Conservation (phyloP, 2,797 vertebrate genomes). For the Philypnodon macrostomus region DNA sequence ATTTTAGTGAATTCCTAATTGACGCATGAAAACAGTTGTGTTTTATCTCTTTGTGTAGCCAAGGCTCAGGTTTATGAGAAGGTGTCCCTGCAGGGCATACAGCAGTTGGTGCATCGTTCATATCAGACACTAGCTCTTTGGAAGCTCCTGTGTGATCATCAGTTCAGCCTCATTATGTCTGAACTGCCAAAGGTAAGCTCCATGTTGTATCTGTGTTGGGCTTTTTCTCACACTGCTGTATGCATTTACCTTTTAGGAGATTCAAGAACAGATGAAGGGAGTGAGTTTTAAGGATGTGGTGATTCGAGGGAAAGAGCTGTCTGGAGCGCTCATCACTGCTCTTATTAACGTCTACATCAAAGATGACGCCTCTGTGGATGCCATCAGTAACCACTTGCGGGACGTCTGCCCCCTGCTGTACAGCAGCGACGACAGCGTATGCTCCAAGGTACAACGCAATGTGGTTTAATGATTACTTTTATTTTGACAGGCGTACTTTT, state of each 20-base stretch:
- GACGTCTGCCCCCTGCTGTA: conserved; percentile 94
- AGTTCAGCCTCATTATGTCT: conserved; percentile 89
- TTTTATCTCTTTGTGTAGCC: conserved; percentile 57
- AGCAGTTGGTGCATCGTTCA: conserved; percentile 90
- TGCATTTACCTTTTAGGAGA: conserved; percentile 77
- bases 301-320: conserved; percentile 89
- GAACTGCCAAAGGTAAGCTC: conserved; percentile 89
- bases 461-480: too few species aligned
- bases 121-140: conserved; percentile 92
- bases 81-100: conserved; percentile 90
- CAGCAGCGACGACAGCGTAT: conserved; percentile 92
- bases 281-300: conserved; percentile 92
- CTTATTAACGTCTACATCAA: conserved; percentile 96
- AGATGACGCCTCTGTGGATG: conserved; percentile 92
- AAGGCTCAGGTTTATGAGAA: conserved; percentile 95
- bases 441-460: conserved; percentile 95
- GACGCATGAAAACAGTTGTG: too few species aligned
- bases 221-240: neutral
- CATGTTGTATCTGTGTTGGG: neutral
- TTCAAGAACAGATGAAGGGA: conserved; percentile 92
- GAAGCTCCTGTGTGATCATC: conserved; percentile 96
- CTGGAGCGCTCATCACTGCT: conserved; percentile 89
- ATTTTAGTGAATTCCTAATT: neutral
- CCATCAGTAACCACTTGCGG: conserved; percentile 90
- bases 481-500: too few species aligned